These are phyloP conservation scores for Danaus chrysippus DNA, from an alignment of 2,888 invertebrate genomes.

Conservation along the genomic window DNA sequence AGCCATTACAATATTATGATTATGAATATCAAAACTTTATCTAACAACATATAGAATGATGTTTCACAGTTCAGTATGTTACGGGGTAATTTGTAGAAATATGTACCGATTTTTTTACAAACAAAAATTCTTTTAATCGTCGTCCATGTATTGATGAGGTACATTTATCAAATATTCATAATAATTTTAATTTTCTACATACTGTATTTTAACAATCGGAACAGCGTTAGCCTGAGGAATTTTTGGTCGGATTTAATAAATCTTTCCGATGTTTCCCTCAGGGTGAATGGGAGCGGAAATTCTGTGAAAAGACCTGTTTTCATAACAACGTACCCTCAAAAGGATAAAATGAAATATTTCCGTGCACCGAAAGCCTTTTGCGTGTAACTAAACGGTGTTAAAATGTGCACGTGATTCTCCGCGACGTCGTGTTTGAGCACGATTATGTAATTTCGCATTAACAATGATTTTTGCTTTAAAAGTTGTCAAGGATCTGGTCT, in stretches of 20 bases:
- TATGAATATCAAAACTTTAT: too few relatives aligned
- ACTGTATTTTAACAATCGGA: slow-evolving; percentile 37
- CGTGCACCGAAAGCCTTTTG: slow-evolving; percentile 33
- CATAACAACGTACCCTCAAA: slow-evolving; percentile 48
- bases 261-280: slow-evolving; percentile 51
- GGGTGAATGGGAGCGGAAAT: slow-evolving; percentile 37
- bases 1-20: too few relatives aligned
- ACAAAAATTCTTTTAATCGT: too few relatives aligned
- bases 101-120: too few relatives aligned
- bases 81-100: too few relatives aligned
- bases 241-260: slow-evolving; percentile 58
- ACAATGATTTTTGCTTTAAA: too few relatives aligned
- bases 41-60: too few relatives aligned
- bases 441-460: neutral
- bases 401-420: slow-evolving; percentile 24
- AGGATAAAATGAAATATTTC: slow-evolving; percentile 55
- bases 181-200: slow-evolving; percentile 34
- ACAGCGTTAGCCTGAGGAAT: slow-evolving; percentile 33
- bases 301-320: slow-evolving; percentile 47
- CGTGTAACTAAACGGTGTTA: slow-evolving; percentile 24
- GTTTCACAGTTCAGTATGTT: too few relatives aligned
- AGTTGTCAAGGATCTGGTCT: too few relatives aligned
- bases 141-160: too few relatives aligned
- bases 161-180: slow-evolving; percentile 28
- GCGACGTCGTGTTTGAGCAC: slow-evolving; percentile 9